phyloP scores from a whole-genome alignment of 2,888 invertebrate genomes.

The Hydraecia micacea region DNA sequence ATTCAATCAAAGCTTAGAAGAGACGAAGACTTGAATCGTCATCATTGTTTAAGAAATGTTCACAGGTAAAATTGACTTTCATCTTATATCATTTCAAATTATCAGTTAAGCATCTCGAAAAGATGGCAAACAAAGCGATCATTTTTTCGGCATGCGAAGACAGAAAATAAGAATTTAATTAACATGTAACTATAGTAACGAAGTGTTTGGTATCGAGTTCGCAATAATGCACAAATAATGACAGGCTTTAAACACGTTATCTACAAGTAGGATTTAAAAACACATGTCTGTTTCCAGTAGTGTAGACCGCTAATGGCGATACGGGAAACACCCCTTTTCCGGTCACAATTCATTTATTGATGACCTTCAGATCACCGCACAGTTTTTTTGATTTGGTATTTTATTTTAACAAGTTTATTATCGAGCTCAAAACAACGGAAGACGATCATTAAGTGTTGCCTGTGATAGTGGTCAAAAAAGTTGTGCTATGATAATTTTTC shows the following conservation, averaged over 20 bases:
- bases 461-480: not conserved
- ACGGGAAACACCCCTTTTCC: constrained; percentile 46
- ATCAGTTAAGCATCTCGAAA: not conserved
- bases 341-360: constrained; percentile 39
- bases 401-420: constrained; percentile 24
- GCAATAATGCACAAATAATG: constrained; percentile 64
- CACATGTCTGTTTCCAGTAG: constrained; percentile 39
- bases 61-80: not conserved
- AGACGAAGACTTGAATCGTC: not conserved
- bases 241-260: constrained; percentile 49
- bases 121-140: not conserved
- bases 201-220: constrained; percentile 38
- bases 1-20: not conserved
- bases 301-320: constrained; percentile 26
- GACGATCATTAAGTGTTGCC: not conserved
- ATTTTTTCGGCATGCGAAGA: constrained; percentile 16
- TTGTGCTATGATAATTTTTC: not conserved
- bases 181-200: constrained; percentile 19
- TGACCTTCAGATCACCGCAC: constrained; percentile 12
- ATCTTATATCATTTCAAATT: not conserved
- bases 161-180: constrained; percentile 46
- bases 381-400: constrained; percentile 11
- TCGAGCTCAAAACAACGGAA: not conserved
- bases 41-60: not conserved
- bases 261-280: constrained; percentile 48